Percentiles rank a stretch among this genome's conserved stretches.
Evolutionary conservation across 2,113 vertebrate genomes (phyloP).

Genomic region (Heterotilapia buettikoferi): DNA sequence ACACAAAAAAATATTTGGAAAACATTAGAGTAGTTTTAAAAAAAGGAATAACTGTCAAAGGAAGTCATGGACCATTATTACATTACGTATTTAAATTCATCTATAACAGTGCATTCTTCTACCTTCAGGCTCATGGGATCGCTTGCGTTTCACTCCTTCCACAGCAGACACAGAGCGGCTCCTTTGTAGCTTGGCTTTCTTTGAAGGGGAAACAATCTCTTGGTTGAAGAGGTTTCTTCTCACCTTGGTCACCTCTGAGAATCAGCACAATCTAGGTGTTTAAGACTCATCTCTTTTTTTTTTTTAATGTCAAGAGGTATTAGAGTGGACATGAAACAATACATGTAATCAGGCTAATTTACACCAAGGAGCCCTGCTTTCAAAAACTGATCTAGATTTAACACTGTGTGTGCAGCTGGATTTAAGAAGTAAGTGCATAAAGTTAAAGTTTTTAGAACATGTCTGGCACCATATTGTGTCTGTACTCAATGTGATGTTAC

Average conservation of each 20-base stretch:
- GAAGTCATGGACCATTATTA: neutral
- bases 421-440: neutral
- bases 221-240: constrained; percentile 93
- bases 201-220: constrained; percentile 73
- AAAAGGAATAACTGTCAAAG: neutral
- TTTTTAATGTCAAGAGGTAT: neutral
- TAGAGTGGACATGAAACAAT: neutral
- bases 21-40: neutral
- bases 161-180: constrained; percentile 87
- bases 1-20: neutral
- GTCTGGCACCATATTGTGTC: neutral
- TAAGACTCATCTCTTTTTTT: neutral
- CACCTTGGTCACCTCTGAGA: constrained; percentile 90
- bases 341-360: neutral
- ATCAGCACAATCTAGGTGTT: neutral
- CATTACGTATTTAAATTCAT: neutral
- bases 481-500: neutral
- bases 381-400: neutral
- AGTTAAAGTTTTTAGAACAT: neutral
- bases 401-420: neutral
- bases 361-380: neutral
- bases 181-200: constrained; percentile 81
- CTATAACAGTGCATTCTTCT: neutral
- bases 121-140: constrained; percentile 46
- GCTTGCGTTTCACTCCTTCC: constrained; percentile 77